Evolutionary conservation across 2,113 vertebrate genomes (phyloP), one percentile per base, ranked within the genome.

Genomic region (Phoenicopterus ruber): DNA sequence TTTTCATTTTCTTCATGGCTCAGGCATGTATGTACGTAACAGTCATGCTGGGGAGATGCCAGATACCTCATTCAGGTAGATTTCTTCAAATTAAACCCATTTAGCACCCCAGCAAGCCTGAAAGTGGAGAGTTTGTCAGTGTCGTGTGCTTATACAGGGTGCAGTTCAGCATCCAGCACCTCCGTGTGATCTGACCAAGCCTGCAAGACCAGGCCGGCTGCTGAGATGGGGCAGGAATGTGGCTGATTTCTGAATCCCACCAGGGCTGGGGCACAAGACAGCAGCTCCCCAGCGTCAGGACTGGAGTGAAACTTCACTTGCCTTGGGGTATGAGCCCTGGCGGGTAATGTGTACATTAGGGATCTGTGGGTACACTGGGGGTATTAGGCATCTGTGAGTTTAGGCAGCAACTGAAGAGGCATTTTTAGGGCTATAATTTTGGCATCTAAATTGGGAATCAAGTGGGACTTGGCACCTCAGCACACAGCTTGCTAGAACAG

Each of bases 321-420:
- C 38, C n/a, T 38, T 38, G 16, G 12, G 5, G 2, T 32, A 2
- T 18, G 13, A 44, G 11, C 44, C 15, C 44, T 36, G 6, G 1
- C 0, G 14, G 1, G 0, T 34, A n/a, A 8, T 1, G 1, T 10
- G 1, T 29, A 14, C 9, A 24, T 40, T 13, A 32, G 32, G 17
- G 11, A 47, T 58, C 29, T 55, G 11, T 49, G 40, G 17, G 40
- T 82, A 46, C 7, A 11, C 16, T 19, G 26, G 0, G 4, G 5
- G 3, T 42, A 24, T 28, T 13, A 34, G 57, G 34, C 21, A 80
- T 40, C 46, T 81, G 31, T 74, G 59, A 81, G 17, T 55, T 82
- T 22, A 71, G 18, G n/a, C 38, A 67, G 14, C 29, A 88, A 44
- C 32, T 31, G 44, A 92, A 65, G 24, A 87, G 31, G 14, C 46